These are phyloP conservation scores for Timema cristinae DNA, from an alignment of 2,888 invertebrate genomes.

Conservation along the genomic window DNA sequence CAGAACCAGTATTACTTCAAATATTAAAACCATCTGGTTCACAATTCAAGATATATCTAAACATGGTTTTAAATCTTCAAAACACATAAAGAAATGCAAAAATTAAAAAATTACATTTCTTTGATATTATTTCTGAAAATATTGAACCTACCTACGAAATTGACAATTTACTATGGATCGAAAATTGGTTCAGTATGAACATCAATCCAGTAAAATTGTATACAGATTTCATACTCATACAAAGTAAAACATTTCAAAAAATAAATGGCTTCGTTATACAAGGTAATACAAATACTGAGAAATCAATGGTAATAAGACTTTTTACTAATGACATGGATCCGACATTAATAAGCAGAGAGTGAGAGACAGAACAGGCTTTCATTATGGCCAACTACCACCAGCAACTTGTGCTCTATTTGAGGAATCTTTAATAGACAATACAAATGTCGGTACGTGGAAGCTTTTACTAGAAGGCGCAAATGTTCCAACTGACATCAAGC, in stretches of 20 bases:
- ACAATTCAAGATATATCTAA: too few relatives aligned
- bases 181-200: neutral
- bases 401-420: neutral
- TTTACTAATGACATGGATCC: neutral
- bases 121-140: too few relatives aligned
- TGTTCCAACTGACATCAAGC: too few relatives aligned
- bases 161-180: neutral
- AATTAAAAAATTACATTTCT: too few relatives aligned
- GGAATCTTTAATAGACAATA: neutral
- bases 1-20: too few relatives aligned
- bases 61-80: too few relatives aligned
- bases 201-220: neutral
- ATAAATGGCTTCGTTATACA: neutral
- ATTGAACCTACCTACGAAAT: neutral
- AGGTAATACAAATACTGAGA: neutral
- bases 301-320: neutral
- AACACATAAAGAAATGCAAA: too few relatives aligned
- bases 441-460: too few relatives aligned
- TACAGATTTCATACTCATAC: neutral
- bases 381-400: neutral
- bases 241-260: neutral
- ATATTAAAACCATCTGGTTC: too few relatives aligned
- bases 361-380: neutral
- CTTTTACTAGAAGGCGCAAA: too few relatives aligned
- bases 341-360: neutral